These are phyloP conservation scores for Notechis scutatus DNA, from an alignment of 2,113 vertebrate genomes.

Conservation along the genomic window DNA sequence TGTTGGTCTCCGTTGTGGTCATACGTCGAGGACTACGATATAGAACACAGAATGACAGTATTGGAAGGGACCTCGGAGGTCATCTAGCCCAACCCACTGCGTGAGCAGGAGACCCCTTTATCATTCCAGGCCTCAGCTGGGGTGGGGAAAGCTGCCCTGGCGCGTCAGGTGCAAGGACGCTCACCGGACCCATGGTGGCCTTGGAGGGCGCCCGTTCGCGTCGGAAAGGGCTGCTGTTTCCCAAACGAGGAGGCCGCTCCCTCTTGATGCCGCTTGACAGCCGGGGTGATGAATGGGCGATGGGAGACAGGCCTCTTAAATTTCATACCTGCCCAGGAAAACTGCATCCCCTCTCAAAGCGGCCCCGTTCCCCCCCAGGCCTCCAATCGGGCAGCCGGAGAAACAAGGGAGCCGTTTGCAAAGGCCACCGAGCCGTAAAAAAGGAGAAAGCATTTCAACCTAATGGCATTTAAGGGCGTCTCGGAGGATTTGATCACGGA, in stretches of 20 bases:
- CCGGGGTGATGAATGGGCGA: not conserved
- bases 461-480: not conserved
- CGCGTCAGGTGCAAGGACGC: too few relatives aligned
- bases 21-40: too few relatives aligned
- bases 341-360: constrained; percentile 34
- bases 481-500: not conserved
- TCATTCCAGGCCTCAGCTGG: too few relatives aligned
- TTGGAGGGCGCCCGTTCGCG: not conserved
- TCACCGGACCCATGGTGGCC: too few relatives aligned
- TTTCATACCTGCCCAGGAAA: constrained; percentile 38
- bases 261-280: constrained; percentile 6
- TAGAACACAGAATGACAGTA: too few relatives aligned
- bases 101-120: too few relatives aligned
- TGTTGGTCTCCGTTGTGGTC: too few relatives aligned
- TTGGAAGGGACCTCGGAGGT: not conserved
- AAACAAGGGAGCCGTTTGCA: constrained; percentile 54
- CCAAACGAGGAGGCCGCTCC: not conserved
- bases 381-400: constrained; percentile 34
- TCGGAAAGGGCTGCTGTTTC: not conserved
- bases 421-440: constrained; percentile 50
- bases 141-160: too few relatives aligned
- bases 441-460: constrained; percentile 27
- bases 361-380: constrained; percentile 46
- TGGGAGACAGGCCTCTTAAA: constrained; percentile 13
- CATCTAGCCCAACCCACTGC: not conserved